phyloP scores from a whole-genome alignment of 2,888 invertebrate genomes.

The Drosophila eohydei region DNA sequence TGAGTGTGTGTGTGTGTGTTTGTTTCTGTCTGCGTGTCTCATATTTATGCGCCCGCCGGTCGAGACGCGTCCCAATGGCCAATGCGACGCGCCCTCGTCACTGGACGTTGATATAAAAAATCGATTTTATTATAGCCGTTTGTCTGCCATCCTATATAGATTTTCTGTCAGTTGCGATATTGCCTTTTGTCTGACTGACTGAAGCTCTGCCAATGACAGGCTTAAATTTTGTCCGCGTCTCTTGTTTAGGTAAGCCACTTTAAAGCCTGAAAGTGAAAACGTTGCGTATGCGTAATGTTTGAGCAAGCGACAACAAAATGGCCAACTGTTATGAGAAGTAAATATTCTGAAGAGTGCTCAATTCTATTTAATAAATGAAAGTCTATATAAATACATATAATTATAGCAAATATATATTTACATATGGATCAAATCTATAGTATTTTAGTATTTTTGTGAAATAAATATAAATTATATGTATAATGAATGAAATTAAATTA shows the following conservation, averaged over 20 bases:
- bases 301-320: background rate
- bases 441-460: too few relatives aligned
- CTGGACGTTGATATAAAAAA: constrained; percentile 72
- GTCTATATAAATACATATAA: background rate
- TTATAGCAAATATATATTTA: too few relatives aligned
- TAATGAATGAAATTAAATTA: too few relatives aligned
- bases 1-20: constrained; percentile 13
- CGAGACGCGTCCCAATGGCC: constrained; percentile 60
- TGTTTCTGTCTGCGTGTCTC: constrained; percentile 23
- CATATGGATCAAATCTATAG: too few relatives aligned
- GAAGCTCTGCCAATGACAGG: constrained; percentile 45
- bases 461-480: too few relatives aligned
- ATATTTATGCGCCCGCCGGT: constrained; percentile 70
- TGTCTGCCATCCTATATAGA: constrained; percentile 69
- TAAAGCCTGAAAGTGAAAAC: constrained; percentile 41
- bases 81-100: constrained; percentile 69
- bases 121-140: constrained; percentile 76
- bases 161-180: constrained; percentile 73
- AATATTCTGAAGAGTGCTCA: background rate
- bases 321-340: too few relatives aligned
- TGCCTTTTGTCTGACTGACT: constrained; percentile 51
- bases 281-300: constrained; percentile 32
- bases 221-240: constrained; percentile 54
- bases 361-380: background rate
- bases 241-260: constrained; percentile 37